A percentile compares a stretch with the other conserved stretches of the same genome.
These are phyloP conservation scores for Nomada ferruginata DNA, from an alignment of 2,888 invertebrate species.

Conservation along the genomic window DNA sequence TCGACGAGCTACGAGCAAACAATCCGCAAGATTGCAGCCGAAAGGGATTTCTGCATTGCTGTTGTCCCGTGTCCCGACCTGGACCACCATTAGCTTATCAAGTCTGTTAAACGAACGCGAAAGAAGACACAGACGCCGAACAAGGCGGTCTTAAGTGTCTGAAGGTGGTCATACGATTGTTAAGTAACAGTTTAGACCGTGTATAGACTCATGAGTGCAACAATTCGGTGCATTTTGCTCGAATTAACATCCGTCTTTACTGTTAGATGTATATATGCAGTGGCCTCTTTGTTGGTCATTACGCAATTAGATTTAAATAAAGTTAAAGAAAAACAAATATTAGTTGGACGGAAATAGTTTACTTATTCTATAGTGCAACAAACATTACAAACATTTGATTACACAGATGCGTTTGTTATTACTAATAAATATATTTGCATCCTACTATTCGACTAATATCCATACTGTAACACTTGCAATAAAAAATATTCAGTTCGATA, in stretches of 20 bases:
- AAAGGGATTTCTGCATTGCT: conserved; percentile 52
- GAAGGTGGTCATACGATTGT: conserved; percentile 32
- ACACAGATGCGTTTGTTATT: no score
- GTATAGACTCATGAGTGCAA: conserved; percentile 20
- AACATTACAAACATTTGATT: no score
- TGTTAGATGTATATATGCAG: no score
- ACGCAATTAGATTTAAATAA: no score
- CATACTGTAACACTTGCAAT: no score
- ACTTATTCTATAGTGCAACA: no score
- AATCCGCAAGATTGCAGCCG: conserved; percentile 37
- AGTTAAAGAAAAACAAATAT: no score
- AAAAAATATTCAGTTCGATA: no score
- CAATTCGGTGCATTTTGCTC: conserved; percentile 19
- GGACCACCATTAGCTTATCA: conserved; percentile 68
- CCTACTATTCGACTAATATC: no score
- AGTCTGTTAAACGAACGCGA: conserved; percentile 65
- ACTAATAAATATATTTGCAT: no score
- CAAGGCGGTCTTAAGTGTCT: conserved; percentile 47
- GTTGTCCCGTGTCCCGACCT: conserved; percentile 47
- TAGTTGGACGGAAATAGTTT: no score
- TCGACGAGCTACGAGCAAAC: conserved; percentile 20
- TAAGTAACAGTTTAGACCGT: conserved; percentile 27
- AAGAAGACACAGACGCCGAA: conserved; percentile 52
- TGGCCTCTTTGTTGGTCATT: no score
- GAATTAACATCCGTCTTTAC: neutral